Base-by-base conservation (phyloP, 1,140 invertebrate genomes). In the Aphis gossypii region DNA sequence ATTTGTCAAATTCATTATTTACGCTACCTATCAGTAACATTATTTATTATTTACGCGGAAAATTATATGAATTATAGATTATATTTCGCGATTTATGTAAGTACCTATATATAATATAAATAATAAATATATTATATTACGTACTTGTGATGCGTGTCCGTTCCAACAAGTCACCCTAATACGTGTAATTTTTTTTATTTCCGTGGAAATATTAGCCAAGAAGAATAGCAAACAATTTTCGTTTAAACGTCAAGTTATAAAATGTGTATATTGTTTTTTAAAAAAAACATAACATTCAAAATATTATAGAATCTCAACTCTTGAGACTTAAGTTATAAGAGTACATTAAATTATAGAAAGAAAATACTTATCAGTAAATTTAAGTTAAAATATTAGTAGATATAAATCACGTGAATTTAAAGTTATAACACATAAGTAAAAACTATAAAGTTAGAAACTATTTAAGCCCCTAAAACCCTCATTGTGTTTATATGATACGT, bases 1-100 rank as follows among this genome's bases (percentile, higher is more conserved):
- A 35, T 88, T 87, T n/a, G 5, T 30, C 0, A 38, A 51, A 89
- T 89, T 51, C 87, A 89, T 89, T 89, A 89, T 89, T 89, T 38
- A 89, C 87, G 48, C 48, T 38, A 89, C 21, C 18, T 87, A 84
- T 84, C 83, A 84, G 8, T 44, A 87, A 54, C n/a, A 21, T 54
- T 38, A 54, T 56, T 56, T 56, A 56, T 56, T 54, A 54, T 88
- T 56, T 89, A 38, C 23, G 35, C 88, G 51, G 88, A 89, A 56
- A 56, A 89, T 56, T 89, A 54, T 54, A 54, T 14, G n/a, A 89
- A 54, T 89, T 54, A 89, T 56, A 54, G 48, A 89, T 56, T 38
- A 56, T 11, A 86, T 86, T 25, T 25, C 4, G 4, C 30, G 14
- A 46, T 6, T 30, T 44, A 46, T 86, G 44, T 35, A 35, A 35